A percentile compares a stretch with the other conserved stretches of the same genome.
Conservation (phyloP, 2,113 vertebrate species). For the Meriones unguiculatus region DNA sequence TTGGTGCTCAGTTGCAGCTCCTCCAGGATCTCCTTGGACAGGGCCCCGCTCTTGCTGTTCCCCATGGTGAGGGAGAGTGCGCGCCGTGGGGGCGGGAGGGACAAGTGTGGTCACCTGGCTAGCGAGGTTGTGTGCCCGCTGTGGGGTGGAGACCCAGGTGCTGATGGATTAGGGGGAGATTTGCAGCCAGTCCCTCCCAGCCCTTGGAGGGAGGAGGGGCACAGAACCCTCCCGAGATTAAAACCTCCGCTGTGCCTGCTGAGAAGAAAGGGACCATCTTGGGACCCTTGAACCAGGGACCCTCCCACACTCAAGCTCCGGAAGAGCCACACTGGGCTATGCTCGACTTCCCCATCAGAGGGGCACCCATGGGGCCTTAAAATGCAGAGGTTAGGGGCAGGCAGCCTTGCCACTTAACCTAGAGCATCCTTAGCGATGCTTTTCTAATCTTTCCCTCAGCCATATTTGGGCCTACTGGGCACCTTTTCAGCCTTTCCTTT, state of each 20-base stretch:
- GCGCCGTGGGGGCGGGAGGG: neutral
- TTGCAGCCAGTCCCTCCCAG: conserved; percentile 16
- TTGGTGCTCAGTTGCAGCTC: conserved; percentile 93
- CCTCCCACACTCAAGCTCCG: neutral
- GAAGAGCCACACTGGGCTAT: accelerated
- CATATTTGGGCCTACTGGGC: neutral
- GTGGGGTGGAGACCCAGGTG: neutral
- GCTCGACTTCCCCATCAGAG: accelerated
- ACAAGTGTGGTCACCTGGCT: neutral
- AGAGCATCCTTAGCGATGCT: accelerated
- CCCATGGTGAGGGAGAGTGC: conserved; percentile 88
- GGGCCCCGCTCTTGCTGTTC: conserved; percentile 92
- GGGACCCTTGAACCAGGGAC: neutral
- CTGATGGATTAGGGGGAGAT: conserved; percentile 68
- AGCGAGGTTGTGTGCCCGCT: neutral
- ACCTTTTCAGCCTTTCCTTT: neutral
- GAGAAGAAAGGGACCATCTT: neutral
- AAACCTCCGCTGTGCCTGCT: neutral
- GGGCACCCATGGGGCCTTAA: accelerated
- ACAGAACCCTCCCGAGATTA: conserved; percentile 56
- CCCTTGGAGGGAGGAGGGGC: conserved; percentile 53
- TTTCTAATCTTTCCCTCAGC: neutral
- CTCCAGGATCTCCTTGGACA: conserved; percentile 95
- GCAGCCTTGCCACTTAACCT: neutral
- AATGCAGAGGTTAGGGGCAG: neutral